Percentiles rank a stretch among this genome's conserved stretches.
phyloP scores from a whole-genome alignment of 1,140 invertebrate genomes.

The Hestina assimilis region DNA sequence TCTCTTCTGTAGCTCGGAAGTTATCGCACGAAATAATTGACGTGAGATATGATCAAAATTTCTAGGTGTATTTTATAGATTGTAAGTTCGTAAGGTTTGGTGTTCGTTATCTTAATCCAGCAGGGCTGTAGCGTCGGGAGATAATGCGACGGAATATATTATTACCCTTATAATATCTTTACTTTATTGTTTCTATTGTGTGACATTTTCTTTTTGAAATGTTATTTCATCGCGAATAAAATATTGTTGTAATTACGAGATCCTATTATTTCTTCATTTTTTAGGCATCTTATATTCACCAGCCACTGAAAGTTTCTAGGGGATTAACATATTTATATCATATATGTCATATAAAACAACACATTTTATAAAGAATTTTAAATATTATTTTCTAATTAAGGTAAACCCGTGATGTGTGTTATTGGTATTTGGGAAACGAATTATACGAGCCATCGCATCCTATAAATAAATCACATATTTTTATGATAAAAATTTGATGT shows the following conservation, averaged over 20 bases:
- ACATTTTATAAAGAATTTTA: too few relatives aligned
- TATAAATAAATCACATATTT: too few relatives aligned
- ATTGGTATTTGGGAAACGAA: not conserved
- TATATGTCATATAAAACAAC: too few relatives aligned
- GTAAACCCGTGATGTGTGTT: not conserved
- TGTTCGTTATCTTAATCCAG: not conserved
- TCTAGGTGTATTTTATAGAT: conserved; percentile 1
- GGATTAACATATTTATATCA: too few relatives aligned
- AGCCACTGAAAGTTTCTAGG: too few relatives aligned
- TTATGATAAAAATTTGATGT: too few relatives aligned
- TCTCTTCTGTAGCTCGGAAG: too few relatives aligned
- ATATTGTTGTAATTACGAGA: not conserved
- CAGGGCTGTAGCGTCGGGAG: not conserved
- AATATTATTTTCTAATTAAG: not conserved
- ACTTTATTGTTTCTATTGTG: not conserved
- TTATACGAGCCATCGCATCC: too few relatives aligned
- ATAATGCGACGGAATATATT: not conserved
- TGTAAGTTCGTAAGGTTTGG: conserved; percentile 2
- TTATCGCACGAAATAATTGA: conserved; percentile 2
- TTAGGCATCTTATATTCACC: too few relatives aligned
- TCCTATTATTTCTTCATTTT: too few relatives aligned
- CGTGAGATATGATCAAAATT: not conserved
- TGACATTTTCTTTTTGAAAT: not conserved
- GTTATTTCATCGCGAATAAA: not conserved
- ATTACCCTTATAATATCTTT: not conserved